Percentiles rank a stretch among this genome's conserved stretches.
Conservation (phyloP, 2,888 invertebrate genomes). For the Erynnis tages region DNA sequence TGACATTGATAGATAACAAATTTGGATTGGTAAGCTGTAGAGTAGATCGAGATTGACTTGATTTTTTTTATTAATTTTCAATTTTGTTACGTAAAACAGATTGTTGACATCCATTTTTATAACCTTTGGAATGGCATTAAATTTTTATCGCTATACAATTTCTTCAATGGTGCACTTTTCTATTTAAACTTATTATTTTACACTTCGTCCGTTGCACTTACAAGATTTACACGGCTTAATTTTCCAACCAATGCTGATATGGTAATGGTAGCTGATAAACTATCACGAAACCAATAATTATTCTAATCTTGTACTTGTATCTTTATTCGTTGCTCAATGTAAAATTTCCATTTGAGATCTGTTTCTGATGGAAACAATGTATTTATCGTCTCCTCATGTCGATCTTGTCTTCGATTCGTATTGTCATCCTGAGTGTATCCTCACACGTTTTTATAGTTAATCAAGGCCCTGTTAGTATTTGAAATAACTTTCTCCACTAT, state of each 20-base stretch:
- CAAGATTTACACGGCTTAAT: no score
- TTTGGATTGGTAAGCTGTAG: no score
- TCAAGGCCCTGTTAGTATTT: neutral
- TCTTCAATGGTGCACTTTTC: no score
- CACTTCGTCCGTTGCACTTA: no score
- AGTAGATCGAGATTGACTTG: no score
- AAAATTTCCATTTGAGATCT: neutral
- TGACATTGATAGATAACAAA: neutral
- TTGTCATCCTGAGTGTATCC: slow-evolving; percentile 6
- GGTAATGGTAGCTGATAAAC: neutral
- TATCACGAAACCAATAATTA: neutral
- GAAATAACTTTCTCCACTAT: neutral
- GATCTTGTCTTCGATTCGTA: slow-evolving; percentile 3
- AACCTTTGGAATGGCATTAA: no score
- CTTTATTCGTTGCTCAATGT: neutral
- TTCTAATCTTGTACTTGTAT: neutral
- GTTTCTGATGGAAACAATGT: neutral
- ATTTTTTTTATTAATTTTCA: no score
- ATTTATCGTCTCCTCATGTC: slow-evolving; percentile 2
- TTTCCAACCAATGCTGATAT: no score
- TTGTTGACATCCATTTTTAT: no score
- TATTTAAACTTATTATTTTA: no score
- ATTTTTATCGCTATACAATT: no score
- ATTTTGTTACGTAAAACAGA: no score
- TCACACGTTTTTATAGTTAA: slow-evolving; percentile 6